A percentile compares a stretch with the other conserved stretches of the same genome.
phyloP scores from a whole-genome alignment of 2,888 invertebrate species.

The Maniola hyperantus region DNA sequence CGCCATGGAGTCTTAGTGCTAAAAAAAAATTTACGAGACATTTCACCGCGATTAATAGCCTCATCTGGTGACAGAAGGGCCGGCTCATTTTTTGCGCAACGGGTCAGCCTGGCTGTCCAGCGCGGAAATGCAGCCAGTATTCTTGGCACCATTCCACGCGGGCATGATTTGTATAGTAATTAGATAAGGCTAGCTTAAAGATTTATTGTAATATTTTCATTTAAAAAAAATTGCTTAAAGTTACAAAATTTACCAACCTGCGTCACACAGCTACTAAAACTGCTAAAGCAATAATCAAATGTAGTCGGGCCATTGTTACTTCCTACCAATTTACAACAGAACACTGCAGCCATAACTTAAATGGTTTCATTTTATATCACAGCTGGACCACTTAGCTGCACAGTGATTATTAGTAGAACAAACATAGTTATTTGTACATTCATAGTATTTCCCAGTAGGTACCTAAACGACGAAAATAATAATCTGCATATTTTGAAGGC shows the following conservation, averaged over 20 bases:
- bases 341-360: conserved; percentile 10
- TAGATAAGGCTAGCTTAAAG: no score
- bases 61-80: no score
- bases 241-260: conserved; percentile 32
- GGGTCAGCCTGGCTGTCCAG: no score
- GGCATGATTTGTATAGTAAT: no score
- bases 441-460: conserved; percentile 1
- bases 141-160: no score
- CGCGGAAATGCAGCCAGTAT: no score
- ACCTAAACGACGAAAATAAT: background rate
- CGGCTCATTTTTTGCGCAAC: no score
- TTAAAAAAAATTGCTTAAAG: background rate
- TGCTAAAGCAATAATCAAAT: conserved; percentile 26
- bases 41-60: no score
- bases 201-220: no score
- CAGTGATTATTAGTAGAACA: conserved; percentile 18
- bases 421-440: conserved; percentile 9
- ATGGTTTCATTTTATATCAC: conserved; percentile 25
- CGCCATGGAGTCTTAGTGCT: no score
- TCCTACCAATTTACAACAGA: conserved; percentile 7
- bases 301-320: conserved; percentile 37
- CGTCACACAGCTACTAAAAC: conserved; percentile 28
- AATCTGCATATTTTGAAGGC: background rate
- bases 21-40: no score
- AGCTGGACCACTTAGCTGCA: conserved; percentile 13